Evolutionary conservation across 2,113 vertebrate species (phyloP), one percentile per base, ranked within the genome.

Genomic region (Thryonomys swinderianus): DNA sequence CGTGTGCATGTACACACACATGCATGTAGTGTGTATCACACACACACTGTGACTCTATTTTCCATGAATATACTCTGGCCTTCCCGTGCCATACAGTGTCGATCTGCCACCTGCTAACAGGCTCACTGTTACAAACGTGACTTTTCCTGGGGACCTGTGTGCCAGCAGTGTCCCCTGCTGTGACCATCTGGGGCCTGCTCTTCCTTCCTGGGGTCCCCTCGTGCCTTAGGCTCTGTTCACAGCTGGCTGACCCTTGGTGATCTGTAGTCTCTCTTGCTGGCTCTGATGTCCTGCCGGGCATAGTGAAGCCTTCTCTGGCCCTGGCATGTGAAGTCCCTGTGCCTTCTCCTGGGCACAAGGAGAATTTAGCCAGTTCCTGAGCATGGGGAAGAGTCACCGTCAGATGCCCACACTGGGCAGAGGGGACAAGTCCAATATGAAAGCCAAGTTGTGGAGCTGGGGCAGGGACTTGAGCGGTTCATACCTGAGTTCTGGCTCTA

Each of bases 381-480:
- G 34, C 25, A 0, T 0, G 10, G 20, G 32, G 71, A 34, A 4
- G 42, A 40, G 34, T 23, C 74, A 2, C n/a, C 53, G 1, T 34
- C 66, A 27, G 5, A 40, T 16, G 7, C 16, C 2, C 3, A 16
- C 18, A 11, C 73, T 48, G 25, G 10, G 30, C 73, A 1, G 2
- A 13, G 34, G 73, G 23, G 23, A 0, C 20, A 1, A 57, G 34
- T 4, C 21, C 45, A 51, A 18, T 7, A 4, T 14, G 2, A 3
- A 3, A 48, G 11, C 2, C 5, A 3, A 9, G 6, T 30, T n/a
- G 2, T 0, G 3, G 10, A 2, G 12, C 7, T 9, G 25, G 10
- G 23, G 34, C 21, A 21, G 21, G 7, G 20, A 4, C 5, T 17
- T 32, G 0, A 3, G 18, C 27, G 2, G 2, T 5, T 57, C 0